Conservation (phyloP, 2,797 vertebrate genomes). For the Cephalopachus bancanus region DNA sequence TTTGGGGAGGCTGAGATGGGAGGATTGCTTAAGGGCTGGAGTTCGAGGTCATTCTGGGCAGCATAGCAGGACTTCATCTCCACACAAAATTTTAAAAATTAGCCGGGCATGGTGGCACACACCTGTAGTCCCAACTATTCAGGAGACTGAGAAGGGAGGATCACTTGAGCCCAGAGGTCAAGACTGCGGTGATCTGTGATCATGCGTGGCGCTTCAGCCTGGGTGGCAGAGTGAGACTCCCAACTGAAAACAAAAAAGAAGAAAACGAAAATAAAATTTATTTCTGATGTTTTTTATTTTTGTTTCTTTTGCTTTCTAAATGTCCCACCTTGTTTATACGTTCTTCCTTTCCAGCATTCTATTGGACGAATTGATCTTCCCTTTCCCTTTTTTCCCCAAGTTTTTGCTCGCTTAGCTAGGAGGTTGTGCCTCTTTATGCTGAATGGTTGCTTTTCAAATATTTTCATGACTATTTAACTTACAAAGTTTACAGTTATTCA, state of each 20-base stretch:
- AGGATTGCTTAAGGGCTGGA: not conserved
- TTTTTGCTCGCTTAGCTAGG: not conserved
- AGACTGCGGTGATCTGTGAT: not conserved
- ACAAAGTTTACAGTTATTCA: not conserved
- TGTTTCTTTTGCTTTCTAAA: not conserved
- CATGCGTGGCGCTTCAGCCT: not conserved
- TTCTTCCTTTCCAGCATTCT: not conserved
- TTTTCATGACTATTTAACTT: constrained; percentile 22
- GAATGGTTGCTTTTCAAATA: constrained; percentile 19
- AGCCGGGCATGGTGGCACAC: not conserved
- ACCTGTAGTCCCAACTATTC: not conserved
- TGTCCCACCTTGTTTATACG: not conserved
- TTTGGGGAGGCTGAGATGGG: not conserved
- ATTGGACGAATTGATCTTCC: not conserved
- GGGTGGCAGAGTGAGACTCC: not conserved
- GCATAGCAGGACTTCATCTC: not conserved
- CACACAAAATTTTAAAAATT: not conserved
- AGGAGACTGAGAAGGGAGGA: not conserved
- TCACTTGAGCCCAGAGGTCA: not conserved
- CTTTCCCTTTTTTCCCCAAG: not conserved
- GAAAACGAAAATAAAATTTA: not conserved
- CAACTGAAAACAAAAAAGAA: not conserved
- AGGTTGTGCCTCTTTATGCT: not conserved
- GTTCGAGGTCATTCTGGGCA: not conserved
- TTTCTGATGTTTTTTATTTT: not conserved